Evolutionary conservation across 2,888 invertebrate species (phyloP).

Genomic region (Eupeodes luniger): DNA sequence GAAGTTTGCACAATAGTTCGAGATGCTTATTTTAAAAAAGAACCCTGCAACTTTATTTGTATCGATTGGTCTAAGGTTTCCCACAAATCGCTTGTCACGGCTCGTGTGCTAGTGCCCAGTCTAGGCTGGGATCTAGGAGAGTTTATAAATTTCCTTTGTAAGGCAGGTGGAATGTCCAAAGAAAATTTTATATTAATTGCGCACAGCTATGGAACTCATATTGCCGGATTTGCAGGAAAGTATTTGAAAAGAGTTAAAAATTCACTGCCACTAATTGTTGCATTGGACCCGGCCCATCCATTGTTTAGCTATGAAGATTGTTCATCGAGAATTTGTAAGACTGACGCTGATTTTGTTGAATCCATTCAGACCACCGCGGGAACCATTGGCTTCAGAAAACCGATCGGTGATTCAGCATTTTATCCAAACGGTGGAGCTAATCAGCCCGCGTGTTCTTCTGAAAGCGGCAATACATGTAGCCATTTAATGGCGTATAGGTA

Average conservation of each 20-base stretch:
- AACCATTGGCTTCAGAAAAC: constrained; percentile 80
- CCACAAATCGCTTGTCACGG: background rate
- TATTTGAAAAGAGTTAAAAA: background rate
- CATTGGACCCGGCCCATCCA: constrained; percentile 82
- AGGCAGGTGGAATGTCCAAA: constrained; percentile 61
- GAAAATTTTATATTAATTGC: constrained; percentile 85
- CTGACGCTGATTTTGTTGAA: constrained; percentile 82
- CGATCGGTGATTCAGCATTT: constrained; percentile 84
- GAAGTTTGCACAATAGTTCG: background rate
- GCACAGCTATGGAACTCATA: constrained; percentile 87
- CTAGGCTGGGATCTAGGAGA: constrained; percentile 79
- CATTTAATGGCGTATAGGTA: constrained; percentile 84
- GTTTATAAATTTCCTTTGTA: constrained; percentile 83
- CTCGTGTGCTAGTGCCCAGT: background rate
- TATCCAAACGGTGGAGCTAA: constrained; percentile 86
- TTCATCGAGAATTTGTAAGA: constrained; percentile 78
- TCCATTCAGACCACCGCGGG: constrained; percentile 82
- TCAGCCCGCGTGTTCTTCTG: constrained; percentile 85
- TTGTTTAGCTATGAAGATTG: constrained; percentile 79
- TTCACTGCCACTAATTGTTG: constrained; percentile 85
- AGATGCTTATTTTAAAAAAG: background rate
- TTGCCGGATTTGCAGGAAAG: constrained; percentile 85
- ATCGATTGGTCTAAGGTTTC: constrained; percentile 6
- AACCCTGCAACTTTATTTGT: constrained; percentile 11
- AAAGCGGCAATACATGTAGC: constrained; percentile 82